Evolutionary conservation across 2,797 vertebrate species (phyloP).

Genomic region (Gastrophryne carolinensis): DNA sequence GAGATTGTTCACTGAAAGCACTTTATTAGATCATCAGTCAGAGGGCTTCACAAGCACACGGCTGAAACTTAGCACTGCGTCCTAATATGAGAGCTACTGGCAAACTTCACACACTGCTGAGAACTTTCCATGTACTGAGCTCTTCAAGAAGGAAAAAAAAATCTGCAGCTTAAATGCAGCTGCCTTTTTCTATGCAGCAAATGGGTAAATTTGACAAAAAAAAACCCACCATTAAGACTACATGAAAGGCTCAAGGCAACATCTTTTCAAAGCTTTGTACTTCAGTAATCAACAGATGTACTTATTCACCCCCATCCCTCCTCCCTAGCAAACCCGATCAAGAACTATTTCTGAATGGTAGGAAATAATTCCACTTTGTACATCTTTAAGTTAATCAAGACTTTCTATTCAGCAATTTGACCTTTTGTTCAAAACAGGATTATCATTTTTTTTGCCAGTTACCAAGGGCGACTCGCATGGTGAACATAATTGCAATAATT

Average conservation of each 20-base stretch:
- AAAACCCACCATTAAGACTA: conserved; percentile 84
- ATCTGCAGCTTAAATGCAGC: conserved; percentile 84
- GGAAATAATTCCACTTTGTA: conserved; percentile 99
- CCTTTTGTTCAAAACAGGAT: conserved; percentile 99
- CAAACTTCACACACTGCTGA: conserved; percentile 79
- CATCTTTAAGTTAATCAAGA: conserved; percentile 99
- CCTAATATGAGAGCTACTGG: conserved; percentile 78
- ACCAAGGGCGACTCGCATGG: conserved; percentile 98
- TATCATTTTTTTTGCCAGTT: conserved; percentile 98
- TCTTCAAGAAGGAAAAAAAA: conserved; percentile 81
- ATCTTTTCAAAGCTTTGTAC: conserved; percentile 88
- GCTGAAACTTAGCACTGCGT: conserved; percentile 77
- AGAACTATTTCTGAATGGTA: conserved; percentile 88
- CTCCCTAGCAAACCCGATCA: conserved; percentile 76
- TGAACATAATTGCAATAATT: conserved; percentile 99
- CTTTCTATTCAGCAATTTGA: conserved; percentile 99
- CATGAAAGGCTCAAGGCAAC: conserved; percentile 87
- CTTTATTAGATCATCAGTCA: conserved; percentile 84
- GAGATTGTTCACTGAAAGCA: conserved; percentile 79
- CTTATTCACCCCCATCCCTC: conserved; percentile 82
- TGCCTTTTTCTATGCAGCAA: conserved; percentile 83
- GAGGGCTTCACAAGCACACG: conserved; percentile 78
- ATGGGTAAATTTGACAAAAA: conserved; percentile 88
- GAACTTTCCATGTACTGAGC: conserved; percentile 79
- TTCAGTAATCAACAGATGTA: conserved; percentile 92